Base-by-base conservation (phyloP, 2,888 invertebrate genomes). In the Drosophila mercatorum region DNA sequence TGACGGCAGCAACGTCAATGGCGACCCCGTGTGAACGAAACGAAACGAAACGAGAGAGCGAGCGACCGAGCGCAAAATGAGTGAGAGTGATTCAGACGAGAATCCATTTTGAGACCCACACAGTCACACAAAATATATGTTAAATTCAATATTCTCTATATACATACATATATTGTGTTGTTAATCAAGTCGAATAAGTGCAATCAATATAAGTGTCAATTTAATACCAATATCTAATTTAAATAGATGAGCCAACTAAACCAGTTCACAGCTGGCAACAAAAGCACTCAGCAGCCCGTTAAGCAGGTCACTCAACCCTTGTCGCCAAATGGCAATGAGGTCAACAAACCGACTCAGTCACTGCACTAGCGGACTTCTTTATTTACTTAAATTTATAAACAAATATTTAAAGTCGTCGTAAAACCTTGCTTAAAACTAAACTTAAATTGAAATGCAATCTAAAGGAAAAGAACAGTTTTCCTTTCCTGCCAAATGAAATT, bases 251-350 rank as follows among this genome's bases (percentile, higher is more conserved):
- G 10, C 10, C 7, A 26, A 43, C 7, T 22, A n/a, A 28, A 60
- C 47, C 31, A 41, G 41, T 36, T n/a, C 5, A 17, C 12, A 36
- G 7, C 49, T 22, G 36, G 11, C 40, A 10, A 17, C 4, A 56
- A 58, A 80, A 66, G 3, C 58, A 77, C 73, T 83, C 66, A 68
- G 51, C 56, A 53, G 31, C 17, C 5, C 38, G 14, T 55, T 63
- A 76, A 84, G 22, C 85, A 78, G 84, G 84, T 89, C 89, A 89
- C 84, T 84, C 84, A 84, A 89, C 90, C 84, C 74, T 69, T 75
- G 62, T 56, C 46, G 43, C 28, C 53, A 40, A 68, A 57, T 52
- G 68, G 43, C 66, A 90, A 89, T 88, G 77, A 85, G 88, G 90
- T 90, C 88, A 88, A 90, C 82, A 89, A 89, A 88, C 89, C 85